Base-by-base conservation (phyloP, 2,888 invertebrate genomes). In the Boloria euphrosyne region DNA sequence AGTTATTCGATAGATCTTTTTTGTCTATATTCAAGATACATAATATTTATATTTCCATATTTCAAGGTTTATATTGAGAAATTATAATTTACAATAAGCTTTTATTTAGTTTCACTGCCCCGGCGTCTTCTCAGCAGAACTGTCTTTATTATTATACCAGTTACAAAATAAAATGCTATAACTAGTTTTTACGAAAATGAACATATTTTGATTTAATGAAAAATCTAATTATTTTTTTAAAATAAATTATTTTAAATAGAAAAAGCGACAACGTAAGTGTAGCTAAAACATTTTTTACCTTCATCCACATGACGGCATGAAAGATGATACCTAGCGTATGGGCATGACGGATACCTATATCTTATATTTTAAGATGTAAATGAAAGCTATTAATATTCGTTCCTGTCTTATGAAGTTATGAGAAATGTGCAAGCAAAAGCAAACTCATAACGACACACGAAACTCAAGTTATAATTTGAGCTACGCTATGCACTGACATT, bases 401-500 rank as follows among this genome's bases (percentile, higher is more conserved):
- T 55, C 4, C 55, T 62, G 55, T 60, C 60, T 50, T 63, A 46
- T 47, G 44, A 66, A 57, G 63, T 66, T 66, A 55, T 66, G 68
- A 66, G 66, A 68, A 62, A 66, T 59, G 59, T 53, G 49, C 51
- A 66, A 59, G 54, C 54, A 55, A 59, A 66, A 50, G 54, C 55
- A 61, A 43, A 65, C 65, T 65, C 38, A 64, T 51, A 61, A 53
- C 60, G 44, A 67, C 53, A 55, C 51, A 60, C 52, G 61, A 65
- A 67, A 68, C 62, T 68, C 62, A 55, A 61, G 60, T 50, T 62
- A 63, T 68, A 61, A 70, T 65, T 70, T 65, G 66, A 62, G 62
- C 60, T 52, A 60, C 62, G 68, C 52, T 53, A 62, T 62, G 64
- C 60, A 59, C 61, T 55, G 63, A 65, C 62, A 50, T 50, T 54